A percentile compares a stretch with the other conserved stretches of the same genome.
Evolutionary conservation across 64 coral and sea anemone species (phyloP).

Genomic region (Actinia equina): DNA sequence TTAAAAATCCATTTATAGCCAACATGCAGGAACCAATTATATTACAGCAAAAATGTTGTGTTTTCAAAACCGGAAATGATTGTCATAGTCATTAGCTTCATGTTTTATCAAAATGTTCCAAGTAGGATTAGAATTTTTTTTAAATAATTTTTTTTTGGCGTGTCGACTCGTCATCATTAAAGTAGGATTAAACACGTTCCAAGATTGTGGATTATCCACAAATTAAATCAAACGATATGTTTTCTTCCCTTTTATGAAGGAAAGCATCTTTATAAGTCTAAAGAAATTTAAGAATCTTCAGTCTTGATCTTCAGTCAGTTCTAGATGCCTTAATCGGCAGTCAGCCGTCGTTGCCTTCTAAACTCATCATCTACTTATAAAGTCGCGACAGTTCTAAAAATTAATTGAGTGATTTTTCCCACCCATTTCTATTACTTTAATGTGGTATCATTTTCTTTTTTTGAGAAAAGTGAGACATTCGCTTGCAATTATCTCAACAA

Average conservation of each 20-base stretch:
- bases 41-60: not conserved
- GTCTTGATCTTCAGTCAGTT: no score
- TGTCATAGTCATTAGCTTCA: no score
- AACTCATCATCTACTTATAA: not conserved
- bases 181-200: no score
- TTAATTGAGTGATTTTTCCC: not conserved
- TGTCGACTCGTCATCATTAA: no score
- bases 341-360: not conserved
- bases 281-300: no score
- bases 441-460: not conserved
- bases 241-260: no score
- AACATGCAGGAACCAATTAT: not conserved
- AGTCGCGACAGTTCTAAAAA: not conserved
- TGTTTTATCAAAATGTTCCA: no score
- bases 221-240: no score
- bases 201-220: no score
- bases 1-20: not conserved
- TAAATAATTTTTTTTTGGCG: not conserved
- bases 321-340: no score
- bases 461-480: not conserved
- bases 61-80: not conserved
- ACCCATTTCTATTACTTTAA: not conserved
- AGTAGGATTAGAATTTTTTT: no score
- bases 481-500: not conserved
- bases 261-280: no score